Base-by-base conservation (phyloP, 2,797 vertebrate species). In the Phalloptychus januarius region DNA sequence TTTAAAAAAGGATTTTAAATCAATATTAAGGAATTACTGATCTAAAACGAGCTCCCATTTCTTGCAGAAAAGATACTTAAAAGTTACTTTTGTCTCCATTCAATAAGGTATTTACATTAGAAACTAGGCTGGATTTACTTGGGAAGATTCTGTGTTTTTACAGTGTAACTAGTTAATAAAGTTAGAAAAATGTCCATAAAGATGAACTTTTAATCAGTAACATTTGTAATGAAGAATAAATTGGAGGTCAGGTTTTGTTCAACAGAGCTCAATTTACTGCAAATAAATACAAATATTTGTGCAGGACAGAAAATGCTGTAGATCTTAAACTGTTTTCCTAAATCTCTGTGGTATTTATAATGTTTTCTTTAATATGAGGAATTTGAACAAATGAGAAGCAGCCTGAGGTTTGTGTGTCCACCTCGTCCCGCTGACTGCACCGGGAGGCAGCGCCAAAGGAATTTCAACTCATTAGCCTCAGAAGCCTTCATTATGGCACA, bases 391-490 rank as follows among this genome's bases (percentile, higher is more conserved):
- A 75, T 12, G 40, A 70, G 1, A 67, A 81, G 28, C 42, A 4
- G 36, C n/a, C 15, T 28, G 7, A 71, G 58, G 13, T 77, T 76
- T 78, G 61, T 15, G 69, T 74, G 77, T 85, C 74, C 33, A 82
- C 76, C 45, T 0, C 38, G 1, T 82, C 80, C 86, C 44, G 83
- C 86, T 71, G 83, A 81, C 67, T 71, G 76, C 69, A 80, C 79
- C 81, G 77, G 82, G 20, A 73, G 76, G 83, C 76, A 77, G 63
- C 87, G 83, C 80, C 50, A 83, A 75, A 88, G 83, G 88, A 91
- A 89, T 86, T 83, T 75, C 73, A 77, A 78, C 85, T 87, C 88
- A 86, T 88, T 85, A 85, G 81, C 75, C 81, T 78, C 63, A 42
- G 54, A 83, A 77, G 75, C 74, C 63, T 83, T 87, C 76, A 75